phyloP scores from a whole-genome alignment of 1,140 invertebrate genomes.

The Parapsyche elsis region DNA sequence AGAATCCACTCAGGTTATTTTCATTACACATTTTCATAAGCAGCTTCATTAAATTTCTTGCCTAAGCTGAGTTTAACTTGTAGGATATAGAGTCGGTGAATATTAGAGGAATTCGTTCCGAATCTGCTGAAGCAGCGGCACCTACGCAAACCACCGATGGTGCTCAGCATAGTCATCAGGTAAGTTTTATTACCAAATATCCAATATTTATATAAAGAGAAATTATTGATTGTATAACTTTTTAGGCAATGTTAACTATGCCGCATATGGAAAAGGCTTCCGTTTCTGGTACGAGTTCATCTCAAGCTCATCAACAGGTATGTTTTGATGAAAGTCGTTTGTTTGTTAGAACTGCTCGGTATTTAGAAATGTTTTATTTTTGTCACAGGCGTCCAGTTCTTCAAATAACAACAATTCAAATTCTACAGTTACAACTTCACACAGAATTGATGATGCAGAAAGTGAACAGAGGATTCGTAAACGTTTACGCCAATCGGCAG shows the following conservation, averaged over 20 bases:
- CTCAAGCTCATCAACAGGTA: conserved; percentile 32
- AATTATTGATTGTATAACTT: conserved; percentile 15
- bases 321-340: conserved; percentile 1
- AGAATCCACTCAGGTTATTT: conserved; percentile 61
- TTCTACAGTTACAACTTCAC: conserved; percentile 52
- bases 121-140: neutral
- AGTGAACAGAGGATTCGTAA: conserved; percentile 39
- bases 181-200: neutral
- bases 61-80: neutral
- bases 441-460: conserved; percentile 7
- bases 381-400: conserved; percentile 48
- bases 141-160: conserved; percentile 12
- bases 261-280: conserved; percentile 1
- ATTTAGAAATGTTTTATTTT: conserved; percentile 3
- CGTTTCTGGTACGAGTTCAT: neutral
- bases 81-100: conserved; percentile 1
- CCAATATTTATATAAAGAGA: neutral
- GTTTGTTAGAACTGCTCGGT: neutral
- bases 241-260: neutral
- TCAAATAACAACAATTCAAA: conserved; percentile 51
- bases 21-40: neutral
- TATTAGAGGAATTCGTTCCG: neutral
- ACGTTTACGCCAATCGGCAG: conserved; percentile 25
- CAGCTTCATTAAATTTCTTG: no score
- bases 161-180: conserved; percentile 8